Base-by-base conservation (phyloP, 2,888 invertebrate species). In the Petrolisthes cinctipes region DNA sequence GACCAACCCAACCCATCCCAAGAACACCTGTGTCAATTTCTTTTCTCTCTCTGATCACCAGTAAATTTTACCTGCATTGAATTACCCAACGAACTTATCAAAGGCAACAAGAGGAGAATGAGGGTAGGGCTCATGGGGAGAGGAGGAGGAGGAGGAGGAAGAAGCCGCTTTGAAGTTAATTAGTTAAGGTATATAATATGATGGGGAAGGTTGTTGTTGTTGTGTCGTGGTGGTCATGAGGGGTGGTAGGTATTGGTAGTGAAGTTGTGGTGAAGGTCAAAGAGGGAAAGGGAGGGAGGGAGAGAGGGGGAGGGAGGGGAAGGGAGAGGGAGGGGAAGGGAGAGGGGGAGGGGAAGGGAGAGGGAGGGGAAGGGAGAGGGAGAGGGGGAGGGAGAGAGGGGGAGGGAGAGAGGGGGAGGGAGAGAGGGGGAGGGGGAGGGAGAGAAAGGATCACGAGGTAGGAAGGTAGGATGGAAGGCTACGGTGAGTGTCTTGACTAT, bases 251-350 rank as follows among this genome's bases (percentile, higher is more conserved):
- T 9, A 61, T 17, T 61, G 61, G 17, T 61, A 61, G 11, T 61
- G 61, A 9, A 17, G 61, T 61, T 61, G 61, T 61, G 37, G 61
- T 20, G 23, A 78, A 4, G 37, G 80, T 6, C 53, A 73, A 17
- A 56, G 71, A n/a, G 78, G 37, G 82, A 51, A 4, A 51, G 51
- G 73, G 53, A 78, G 66, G n/a, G 78, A 51, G 66, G 76, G 37
- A 54, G 83, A 20, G 83, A 73, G 73, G 54, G 56, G 68, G 53
- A 75, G 75, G 68, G 75, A 68, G 73, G n/a, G 23, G n/a, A 7
- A 56, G 57, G 23, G 53, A 23, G 56, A 23, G 6, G 57, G 57
- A 71, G 23, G 51, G 37, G 57, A 37, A 61, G 0, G 37, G 11
- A n/a, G 83, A 20, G 75, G 20, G n/a, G 51, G 37, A 9, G 17